Evolutionary conservation across 2,797 vertebrate genomes (phyloP), one percentile per base, ranked within the genome.

Genomic region (Cheracebus regulus): DNA sequence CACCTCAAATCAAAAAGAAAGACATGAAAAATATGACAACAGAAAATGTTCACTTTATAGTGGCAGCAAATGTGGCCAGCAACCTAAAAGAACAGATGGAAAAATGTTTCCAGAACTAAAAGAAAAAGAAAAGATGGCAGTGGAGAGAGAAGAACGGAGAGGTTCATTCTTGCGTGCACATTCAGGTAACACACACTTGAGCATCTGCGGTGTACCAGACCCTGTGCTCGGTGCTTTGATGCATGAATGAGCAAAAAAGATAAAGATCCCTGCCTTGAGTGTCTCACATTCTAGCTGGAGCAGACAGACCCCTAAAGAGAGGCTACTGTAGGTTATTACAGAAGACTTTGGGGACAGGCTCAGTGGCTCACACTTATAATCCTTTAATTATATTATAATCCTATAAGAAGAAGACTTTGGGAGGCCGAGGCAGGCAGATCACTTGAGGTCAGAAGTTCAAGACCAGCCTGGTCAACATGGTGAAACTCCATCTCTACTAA

Each of bases 101-200:
- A 33, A 72, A 44, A 41, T 39, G 19, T 26, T 61, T 83, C 75
- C 79, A 44, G 55, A 55, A 75, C 73, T 22, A 13, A 11, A 28
- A 17, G 30, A 39, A 52, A 46, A 67, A 72, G 15, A 36, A 15
- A 33, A 36, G 61, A 14, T 2, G n/a, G 55, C 20, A 46, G n/a
- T 0, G 17, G 46, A 73, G 52, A 36, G 39, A 46, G 41, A 39
- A 41, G 36, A 75, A 80, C 8, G 1, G 14, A 9, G 8, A 58
- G 12, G 30, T 10, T 19, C 1, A 1, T 48, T 19, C 30, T 0
- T 0, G 17, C 28, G 1, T 0, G 2, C 28, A 5, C 48, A 0
- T 20, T 17, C 30, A 4, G 10, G 14, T 26, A 22, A 8, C 5
- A 4, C 10, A n/a, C 24, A 19, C 15, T 36, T 55, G 44, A n/a